Evolutionary conservation across 1,140 invertebrate species (phyloP).

Genomic region (Oncopeltus fasciatus): DNA sequence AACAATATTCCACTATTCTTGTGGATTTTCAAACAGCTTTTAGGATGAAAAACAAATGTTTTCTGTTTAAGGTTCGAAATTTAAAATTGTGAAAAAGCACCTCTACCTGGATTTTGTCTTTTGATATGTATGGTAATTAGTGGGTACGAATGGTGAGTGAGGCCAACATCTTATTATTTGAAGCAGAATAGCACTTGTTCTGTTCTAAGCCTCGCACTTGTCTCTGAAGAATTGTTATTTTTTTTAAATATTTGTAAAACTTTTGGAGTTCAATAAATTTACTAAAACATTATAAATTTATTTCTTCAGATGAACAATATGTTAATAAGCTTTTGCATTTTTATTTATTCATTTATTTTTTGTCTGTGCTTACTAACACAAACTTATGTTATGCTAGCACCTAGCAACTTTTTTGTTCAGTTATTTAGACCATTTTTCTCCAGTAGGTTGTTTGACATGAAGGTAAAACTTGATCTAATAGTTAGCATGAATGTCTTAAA

Average conservation of each 20-base stretch:
- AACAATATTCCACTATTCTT: no score
- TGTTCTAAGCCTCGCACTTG: not conserved
- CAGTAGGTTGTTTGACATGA: no score
- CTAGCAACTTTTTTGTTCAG: not conserved
- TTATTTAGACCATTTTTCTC: no score
- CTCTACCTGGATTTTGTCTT: no score
- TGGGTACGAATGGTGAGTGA: not conserved
- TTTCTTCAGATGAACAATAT: no score
- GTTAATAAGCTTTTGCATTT: not conserved
- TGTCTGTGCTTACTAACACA: not conserved
- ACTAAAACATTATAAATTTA: no score
- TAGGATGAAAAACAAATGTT: not conserved
- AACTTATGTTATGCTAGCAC: not conserved
- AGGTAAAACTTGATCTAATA: no score
- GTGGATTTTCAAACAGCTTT: not conserved
- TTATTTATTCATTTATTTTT: not conserved
- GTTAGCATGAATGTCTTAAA: no score
- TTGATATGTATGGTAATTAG: not conserved
- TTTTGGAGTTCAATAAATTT: no score
- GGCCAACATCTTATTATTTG: not conserved
- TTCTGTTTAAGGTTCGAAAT: not conserved
- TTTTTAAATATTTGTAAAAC: no score
- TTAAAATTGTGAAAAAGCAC: not conserved
- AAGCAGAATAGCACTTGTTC: not conserved
- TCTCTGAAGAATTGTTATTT: not conserved